Conservation (phyloP, 2,888 invertebrate species). For the Agapostemon virescens region DNA sequence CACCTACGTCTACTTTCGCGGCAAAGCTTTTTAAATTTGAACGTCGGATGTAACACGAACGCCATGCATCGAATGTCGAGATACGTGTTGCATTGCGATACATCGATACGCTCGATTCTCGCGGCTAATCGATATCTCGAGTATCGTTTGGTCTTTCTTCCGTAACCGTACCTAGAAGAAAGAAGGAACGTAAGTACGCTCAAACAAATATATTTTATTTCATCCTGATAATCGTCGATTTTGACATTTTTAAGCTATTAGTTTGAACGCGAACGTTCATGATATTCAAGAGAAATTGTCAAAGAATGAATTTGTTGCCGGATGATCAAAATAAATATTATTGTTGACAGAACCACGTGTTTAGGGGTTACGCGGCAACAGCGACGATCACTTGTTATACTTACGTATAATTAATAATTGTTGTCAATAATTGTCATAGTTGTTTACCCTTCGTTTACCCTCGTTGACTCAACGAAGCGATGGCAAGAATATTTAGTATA, state of each 20-base stretch:
- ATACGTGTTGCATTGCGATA: not conserved
- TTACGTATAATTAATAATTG: no score
- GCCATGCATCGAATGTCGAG: not conserved
- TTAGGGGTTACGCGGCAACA: conserved; percentile 7
- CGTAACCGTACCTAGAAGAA: conserved; percentile 65
- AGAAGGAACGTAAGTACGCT: conserved; percentile 71
- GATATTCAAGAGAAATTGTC: not conserved
- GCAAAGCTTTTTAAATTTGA: conserved; percentile 19
- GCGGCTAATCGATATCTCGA: not conserved
- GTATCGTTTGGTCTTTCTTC: conserved; percentile 64
- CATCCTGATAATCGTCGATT: not conserved
- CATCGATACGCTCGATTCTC: conserved; percentile 18
- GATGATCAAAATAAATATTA: not conserved
- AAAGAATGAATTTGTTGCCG: not conserved
- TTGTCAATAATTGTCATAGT: no score
- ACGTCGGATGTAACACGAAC: conserved; percentile 18
- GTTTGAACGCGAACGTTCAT: not conserved
- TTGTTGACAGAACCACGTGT: conserved; percentile 21
- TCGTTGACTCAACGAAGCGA: not conserved
- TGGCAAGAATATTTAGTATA: not conserved
- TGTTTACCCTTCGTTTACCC: not conserved
- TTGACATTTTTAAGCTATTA: not conserved
- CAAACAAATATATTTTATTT: conserved; percentile 16
- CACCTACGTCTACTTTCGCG: not conserved
- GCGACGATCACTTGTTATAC: not conserved